These are phyloP conservation scores for Malacoctenus gilli DNA, from an alignment of 2,797 vertebrate species.

Conservation along the genomic window DNA sequence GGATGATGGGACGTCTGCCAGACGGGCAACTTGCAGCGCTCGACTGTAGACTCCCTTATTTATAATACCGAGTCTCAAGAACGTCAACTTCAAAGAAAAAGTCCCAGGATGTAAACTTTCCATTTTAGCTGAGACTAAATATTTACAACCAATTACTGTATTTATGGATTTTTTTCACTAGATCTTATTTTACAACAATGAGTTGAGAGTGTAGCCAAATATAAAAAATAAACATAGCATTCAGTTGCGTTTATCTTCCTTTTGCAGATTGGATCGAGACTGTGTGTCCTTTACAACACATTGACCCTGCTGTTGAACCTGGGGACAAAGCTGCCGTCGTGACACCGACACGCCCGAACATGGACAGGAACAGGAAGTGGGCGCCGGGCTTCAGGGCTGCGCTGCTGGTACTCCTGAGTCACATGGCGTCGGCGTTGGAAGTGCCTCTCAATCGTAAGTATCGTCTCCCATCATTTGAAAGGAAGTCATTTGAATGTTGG, in stretches of 20 bases:
- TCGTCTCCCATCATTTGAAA: not conserved
- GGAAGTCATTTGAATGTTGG: too few species aligned
- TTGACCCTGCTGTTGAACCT: slow-evolving; percentile 28
- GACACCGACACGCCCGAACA: slow-evolving; percentile 69
- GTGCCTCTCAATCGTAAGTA: slow-evolving; percentile 98
- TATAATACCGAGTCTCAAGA: too few species aligned
- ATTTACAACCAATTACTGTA: slow-evolving; percentile 14
- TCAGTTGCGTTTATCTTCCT: not conserved
- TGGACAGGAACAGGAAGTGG: slow-evolving; percentile 82
- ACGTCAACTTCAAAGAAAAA: not conserved
- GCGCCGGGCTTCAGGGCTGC: slow-evolving; percentile 70
- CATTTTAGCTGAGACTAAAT: slow-evolving; percentile 40
- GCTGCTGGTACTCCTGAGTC: slow-evolving; percentile 85
- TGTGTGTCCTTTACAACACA: not conserved
- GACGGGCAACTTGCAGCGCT: slow-evolving; percentile 5
- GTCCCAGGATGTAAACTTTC: slow-evolving; percentile 18
- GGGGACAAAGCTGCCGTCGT: too few species aligned
- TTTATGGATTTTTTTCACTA: not conserved
- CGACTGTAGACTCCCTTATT: slow-evolving; percentile 1
- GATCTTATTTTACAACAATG: too few species aligned
- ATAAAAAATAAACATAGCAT: too few species aligned
- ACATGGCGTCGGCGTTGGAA: slow-evolving; percentile 88
- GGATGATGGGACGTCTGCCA: slow-evolving; percentile 5
- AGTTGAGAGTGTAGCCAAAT: too few species aligned
- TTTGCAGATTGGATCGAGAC: slow-evolving; percentile 52